phyloP scores from a whole-genome alignment of 2,113 vertebrate genomes.

The Uria lomvia region DNA sequence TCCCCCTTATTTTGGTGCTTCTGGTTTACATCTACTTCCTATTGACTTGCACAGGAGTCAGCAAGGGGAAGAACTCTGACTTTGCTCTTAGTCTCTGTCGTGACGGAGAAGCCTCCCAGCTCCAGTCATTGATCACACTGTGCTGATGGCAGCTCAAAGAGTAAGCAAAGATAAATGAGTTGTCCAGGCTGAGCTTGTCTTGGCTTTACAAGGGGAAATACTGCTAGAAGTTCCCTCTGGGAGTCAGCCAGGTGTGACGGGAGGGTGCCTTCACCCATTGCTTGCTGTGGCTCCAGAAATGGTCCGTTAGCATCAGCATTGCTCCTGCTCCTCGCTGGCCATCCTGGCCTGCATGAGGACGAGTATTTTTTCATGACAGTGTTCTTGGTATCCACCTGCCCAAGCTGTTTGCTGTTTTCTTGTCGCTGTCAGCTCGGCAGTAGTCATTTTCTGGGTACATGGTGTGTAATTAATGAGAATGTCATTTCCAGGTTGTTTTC shows the following conservation, averaged over 20 bases:
- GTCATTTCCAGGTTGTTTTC: background rate
- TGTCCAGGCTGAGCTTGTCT: background rate
- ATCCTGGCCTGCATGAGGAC: background rate
- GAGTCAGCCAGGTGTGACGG: background rate
- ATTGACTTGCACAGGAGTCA: background rate
- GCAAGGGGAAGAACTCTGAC: background rate
- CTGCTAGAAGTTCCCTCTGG: background rate
- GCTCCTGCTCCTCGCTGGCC: background rate
- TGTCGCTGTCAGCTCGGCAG: background rate
- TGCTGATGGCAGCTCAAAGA: background rate
- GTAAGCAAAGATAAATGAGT: background rate
- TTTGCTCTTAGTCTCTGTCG: background rate
- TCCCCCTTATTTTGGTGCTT: background rate
- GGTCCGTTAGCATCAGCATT: background rate
- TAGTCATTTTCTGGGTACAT: background rate
- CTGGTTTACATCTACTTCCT: background rate
- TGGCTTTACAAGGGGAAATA: background rate
- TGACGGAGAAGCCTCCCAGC: background rate
- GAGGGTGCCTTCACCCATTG: background rate
- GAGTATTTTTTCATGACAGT: background rate
- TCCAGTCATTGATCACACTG: background rate
- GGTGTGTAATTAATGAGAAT: slow-evolving; percentile 46
- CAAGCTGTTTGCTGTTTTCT: background rate
- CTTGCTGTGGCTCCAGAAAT: background rate
- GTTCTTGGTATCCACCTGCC: background rate